A percentile compares a stretch with the other conserved stretches of the same genome.
Evolutionary conservation across 2,113 vertebrate species (phyloP).

Genomic region (Mastomys natalensis): DNA sequence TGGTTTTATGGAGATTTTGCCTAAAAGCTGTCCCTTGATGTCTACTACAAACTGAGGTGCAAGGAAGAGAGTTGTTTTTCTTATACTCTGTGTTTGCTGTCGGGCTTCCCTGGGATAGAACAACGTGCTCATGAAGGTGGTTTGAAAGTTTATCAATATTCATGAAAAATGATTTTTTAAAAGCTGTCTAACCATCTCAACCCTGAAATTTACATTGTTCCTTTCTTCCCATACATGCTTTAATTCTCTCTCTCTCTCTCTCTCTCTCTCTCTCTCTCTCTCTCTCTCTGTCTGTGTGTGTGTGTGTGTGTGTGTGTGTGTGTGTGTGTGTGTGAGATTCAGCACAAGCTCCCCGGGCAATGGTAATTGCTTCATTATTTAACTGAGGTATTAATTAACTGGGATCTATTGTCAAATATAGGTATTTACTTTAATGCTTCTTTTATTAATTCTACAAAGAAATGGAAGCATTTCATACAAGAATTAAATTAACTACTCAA

Average conservation of each 20-base stretch:
- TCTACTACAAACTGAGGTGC: neutral
- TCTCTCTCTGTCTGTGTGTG: too few species aligned
- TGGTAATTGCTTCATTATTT: slow-evolving; percentile 42
- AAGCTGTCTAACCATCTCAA: slow-evolving; percentile 37
- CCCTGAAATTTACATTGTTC: neutral
- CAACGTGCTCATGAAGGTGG: neutral
- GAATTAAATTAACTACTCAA: neutral
- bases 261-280: too few species aligned
- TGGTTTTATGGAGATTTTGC: neutral
- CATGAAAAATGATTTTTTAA: slow-evolving; percentile 52
- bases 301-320: neutral
- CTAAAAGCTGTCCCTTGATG: neutral
- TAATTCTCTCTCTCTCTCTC: neutral
- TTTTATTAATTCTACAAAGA: slow-evolving; percentile 1
- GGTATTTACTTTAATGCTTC: slow-evolving; percentile 16
- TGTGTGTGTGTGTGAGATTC: neutral
- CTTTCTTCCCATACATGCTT: neutral
- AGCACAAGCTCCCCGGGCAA: neutral
- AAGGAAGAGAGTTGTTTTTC: neutral
- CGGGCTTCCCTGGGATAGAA: neutral
- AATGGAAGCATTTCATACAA: slow-evolving; percentile 16
- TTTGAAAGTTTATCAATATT: slow-evolving; percentile 53
- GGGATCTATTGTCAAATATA: slow-evolving; percentile 24
- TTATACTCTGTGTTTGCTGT: neutral
- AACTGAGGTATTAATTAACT: slow-evolving; percentile 18